A percentile compares a stretch with the other conserved stretches of the same genome.
Conservation (phyloP, 2,113 vertebrate genomes). For the Hydrochoerus hydrochaeris region DNA sequence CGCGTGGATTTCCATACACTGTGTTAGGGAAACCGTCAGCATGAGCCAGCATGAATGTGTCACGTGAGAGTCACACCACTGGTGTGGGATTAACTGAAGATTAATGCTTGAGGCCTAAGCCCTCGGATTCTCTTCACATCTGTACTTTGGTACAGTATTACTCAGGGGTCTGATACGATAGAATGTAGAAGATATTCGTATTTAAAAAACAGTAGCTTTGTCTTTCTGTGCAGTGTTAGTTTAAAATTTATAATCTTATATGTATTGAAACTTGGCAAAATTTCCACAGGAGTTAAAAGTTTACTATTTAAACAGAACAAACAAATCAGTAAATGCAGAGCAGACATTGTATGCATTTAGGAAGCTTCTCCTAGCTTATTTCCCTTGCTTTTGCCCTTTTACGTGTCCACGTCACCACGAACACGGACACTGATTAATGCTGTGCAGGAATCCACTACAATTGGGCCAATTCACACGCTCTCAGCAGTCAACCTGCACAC, state of each 20-base stretch:
- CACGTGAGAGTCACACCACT: constrained; percentile 66
- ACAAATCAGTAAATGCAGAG: constrained; percentile 77
- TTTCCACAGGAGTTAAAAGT: constrained; percentile 89
- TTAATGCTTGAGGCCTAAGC: constrained; percentile 79
- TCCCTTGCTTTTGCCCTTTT: constrained; percentile 4
- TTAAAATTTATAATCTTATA: constrained; percentile 84
- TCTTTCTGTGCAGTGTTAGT: constrained; percentile 89
- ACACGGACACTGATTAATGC: not conserved
- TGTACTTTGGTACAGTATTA: constrained; percentile 88
- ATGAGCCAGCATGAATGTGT: constrained; percentile 79
- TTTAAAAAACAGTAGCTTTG: constrained; percentile 83
- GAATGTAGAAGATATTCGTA: constrained; percentile 85
- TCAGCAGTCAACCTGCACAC: not conserved
- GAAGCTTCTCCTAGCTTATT: constrained; percentile 54
- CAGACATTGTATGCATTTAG: constrained; percentile 67
- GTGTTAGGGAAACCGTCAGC: constrained; percentile 65
- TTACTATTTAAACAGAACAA: constrained; percentile 89
- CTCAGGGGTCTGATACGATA: constrained; percentile 90
- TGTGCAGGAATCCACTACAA: not conserved
- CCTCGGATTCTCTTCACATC: constrained; percentile 83
- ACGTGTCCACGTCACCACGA: not conserved
- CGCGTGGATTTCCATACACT: not conserved
- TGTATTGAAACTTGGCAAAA: constrained; percentile 86
- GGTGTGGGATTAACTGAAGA: constrained; percentile 76
- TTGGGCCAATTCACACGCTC: not conserved